Conservation (phyloP, 2,113 vertebrate genomes). For the Sciurus niger region DNA sequence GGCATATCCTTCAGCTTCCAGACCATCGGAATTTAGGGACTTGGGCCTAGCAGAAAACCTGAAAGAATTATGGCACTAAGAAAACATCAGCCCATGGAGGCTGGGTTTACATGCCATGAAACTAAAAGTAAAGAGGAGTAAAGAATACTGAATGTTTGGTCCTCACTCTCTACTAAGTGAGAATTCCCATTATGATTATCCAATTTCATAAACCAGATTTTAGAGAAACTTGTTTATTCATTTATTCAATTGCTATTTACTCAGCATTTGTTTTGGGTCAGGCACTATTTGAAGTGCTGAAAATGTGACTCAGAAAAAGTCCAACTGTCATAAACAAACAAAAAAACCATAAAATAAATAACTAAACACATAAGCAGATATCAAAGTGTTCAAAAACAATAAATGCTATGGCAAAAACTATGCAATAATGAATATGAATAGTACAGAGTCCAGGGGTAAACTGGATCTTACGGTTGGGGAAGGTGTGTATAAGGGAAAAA, state of each 20-base stretch:
- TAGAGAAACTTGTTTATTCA: background rate
- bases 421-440: constrained; percentile 10
- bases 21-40: background rate
- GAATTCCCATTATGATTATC: background rate
- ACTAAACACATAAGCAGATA: background rate
- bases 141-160: background rate
- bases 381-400: constrained; percentile 38
- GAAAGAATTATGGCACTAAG: background rate
- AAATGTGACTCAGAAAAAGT: constrained; percentile 12
- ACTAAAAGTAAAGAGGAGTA: background rate
- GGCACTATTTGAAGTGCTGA: background rate
- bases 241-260: background rate
- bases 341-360: constrained; percentile 36
- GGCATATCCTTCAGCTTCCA: background rate
- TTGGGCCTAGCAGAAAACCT: background rate
- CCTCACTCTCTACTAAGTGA: background rate
- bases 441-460: background rate
- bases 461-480: background rate
- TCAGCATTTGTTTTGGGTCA: background rate
- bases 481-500: background rate
- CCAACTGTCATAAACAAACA: background rate
- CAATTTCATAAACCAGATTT: background rate
- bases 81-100: background rate
- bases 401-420: constrained; percentile 31
- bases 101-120: background rate